Evolutionary conservation across 2,797 vertebrate genomes (phyloP).

Genomic region (Clarias laeviceps): DNA sequence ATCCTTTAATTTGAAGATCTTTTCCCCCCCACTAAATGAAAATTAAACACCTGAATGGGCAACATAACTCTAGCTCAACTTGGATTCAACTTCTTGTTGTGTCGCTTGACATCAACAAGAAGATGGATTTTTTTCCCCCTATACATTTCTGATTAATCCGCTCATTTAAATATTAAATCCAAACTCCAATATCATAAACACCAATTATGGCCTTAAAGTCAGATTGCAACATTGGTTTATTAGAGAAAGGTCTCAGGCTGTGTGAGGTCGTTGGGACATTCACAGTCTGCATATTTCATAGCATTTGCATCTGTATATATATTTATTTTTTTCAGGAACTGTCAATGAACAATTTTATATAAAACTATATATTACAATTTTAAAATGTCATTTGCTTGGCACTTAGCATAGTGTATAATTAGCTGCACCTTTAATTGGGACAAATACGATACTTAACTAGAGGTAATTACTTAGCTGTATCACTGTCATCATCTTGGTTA

Average conservation of each 20-base stretch:
- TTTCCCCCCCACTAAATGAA: too few species aligned
- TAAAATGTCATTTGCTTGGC: neutral
- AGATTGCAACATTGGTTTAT: too few species aligned
- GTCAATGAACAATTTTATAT: neutral
- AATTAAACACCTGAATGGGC: too few species aligned
- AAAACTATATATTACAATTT: neutral
- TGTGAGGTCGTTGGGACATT: neutral
- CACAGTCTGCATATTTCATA: neutral
- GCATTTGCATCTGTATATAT: neutral
- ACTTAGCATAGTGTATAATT: constrained; percentile 4
- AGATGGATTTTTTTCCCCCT: too few species aligned
- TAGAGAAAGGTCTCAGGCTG: neutral
- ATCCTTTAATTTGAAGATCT: too few species aligned
- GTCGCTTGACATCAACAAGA: too few species aligned
- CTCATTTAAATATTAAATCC: neutral
- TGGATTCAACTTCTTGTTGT: too few species aligned
- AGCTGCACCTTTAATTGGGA: constrained; percentile 3
- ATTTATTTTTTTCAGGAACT: neutral
- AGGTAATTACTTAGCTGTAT: constrained; percentile 16
- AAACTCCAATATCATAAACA: neutral
- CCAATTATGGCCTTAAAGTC: neutral
- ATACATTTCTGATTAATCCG: too few species aligned
- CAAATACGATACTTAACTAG: neutral
- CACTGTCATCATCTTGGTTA: constrained; percentile 1
- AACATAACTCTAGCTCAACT: too few species aligned